Evolutionary conservation across 1,140 invertebrate genomes (phyloP), one percentile per base, ranked within the genome.

Genomic region (Ceratosolen fusciceps): DNA sequence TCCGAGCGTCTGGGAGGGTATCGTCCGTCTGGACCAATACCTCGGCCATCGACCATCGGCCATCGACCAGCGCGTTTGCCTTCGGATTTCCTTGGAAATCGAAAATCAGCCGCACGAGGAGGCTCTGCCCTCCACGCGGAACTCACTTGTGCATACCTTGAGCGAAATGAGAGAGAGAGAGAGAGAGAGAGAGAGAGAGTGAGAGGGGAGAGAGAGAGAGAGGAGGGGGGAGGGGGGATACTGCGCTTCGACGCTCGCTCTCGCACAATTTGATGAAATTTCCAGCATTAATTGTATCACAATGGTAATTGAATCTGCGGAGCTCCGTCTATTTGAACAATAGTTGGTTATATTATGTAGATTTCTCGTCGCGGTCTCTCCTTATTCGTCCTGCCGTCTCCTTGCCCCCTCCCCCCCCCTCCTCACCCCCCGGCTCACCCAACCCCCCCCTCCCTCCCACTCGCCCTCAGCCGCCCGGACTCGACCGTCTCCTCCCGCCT

Each of bases 281-380:
- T 87, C 89, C 88, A 90, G 90, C 89, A 90, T 89, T 90, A 90
- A 90, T 90, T 90, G 89, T 90, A 90, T 90, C 89, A 90, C 89
- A 90, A 90, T 90, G 89, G 89, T 90, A 90, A 90, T 90, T 90
- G 88, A 90, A 90, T 90, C 89, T 90, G 86, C 86, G 86, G 85
- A 87, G 87, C 88, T 86, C 86, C 88, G 89, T 90, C 89, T 90
- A 90, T 90, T 90, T 90, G 89, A 90, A 90, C 89, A 90, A 90
- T 90, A 90, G 89, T 90, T 90, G 89, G 89, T 90, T 90, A 90
- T 90, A 90, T 90, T 90, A 90, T 90, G 89, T 88, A 90, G 88
- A 90, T 90, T 90, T 89, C 82, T 84, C 87, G 86, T 86, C 88
- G 88, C 86, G 83, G 82, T 83, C 82, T 82, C 82, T 86, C 58